Evolutionary conservation across 2,888 invertebrate species (phyloP), one percentile per base, ranked within the genome.

Genomic region (Epistrophe eligans): DNA sequence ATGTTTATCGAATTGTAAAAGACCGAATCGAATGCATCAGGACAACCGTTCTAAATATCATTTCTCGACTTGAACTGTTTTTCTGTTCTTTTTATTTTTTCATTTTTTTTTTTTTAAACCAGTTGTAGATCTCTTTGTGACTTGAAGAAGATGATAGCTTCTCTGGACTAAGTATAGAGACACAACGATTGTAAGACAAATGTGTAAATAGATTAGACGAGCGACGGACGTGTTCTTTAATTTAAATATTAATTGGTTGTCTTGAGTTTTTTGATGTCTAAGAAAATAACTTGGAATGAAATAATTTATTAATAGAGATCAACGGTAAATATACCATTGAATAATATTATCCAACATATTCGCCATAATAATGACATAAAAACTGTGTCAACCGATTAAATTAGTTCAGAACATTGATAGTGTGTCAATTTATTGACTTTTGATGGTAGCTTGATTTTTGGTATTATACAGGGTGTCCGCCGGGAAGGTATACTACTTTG

Each of bases 161-260:
- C 19, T 19, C 8, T 17, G 5, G 35, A 24, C 11, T 10, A 50
- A 67, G 35, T n/a, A 13, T 1, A 48, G 3, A 45, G 11, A 19
- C 4, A 66, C 43, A 38, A 43, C 43, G 43, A 28, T 13, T 11
- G 13, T 5, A 35, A 50, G 66, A 28, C 35, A 19, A 13, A 15
- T 48, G 17, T 2, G 35, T 17, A 67, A 50, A 35, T 66, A 15
- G 19, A 35, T 66, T 66, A 40, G 32, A 48, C 5, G 3, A n/a
- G n/a, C n/a, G n/a, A n/a, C n/a, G n/a, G n/a, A 5, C 2, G 4
- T 15, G 2, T 67, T 67, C 5, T 67, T 19, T 35, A 50, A 50
- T 67, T 35, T 19, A 35, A 67, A 50, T 50, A 50, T 67, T 50
- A 67, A 67, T 50, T 50, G 50, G 50, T 67, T 67, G 67, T 67